Percentiles rank a stretch among this genome's conserved stretches.
Evolutionary conservation across 1,140 invertebrate species (phyloP).

Genomic region (Drosophila ercepeae): DNA sequence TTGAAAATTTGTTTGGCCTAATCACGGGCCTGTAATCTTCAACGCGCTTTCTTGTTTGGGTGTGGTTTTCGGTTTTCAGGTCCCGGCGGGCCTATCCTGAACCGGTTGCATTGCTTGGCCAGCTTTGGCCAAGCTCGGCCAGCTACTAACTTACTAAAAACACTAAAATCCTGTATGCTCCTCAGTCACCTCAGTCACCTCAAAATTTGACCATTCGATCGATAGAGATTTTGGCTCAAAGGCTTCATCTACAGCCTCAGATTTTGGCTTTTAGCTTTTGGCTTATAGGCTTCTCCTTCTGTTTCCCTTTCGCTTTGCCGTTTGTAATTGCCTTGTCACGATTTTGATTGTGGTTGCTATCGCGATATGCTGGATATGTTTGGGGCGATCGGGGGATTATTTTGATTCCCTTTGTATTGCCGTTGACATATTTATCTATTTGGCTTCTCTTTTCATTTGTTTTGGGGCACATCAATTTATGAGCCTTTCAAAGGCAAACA

Average conservation of each 20-base stretch:
- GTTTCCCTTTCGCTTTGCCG: slow-evolving; percentile 36
- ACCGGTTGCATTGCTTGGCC: slow-evolving; percentile 51
- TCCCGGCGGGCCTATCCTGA: slow-evolving; percentile 48
- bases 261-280: slow-evolving; percentile 1
- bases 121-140: slow-evolving; percentile 1
- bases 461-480: slow-evolving; percentile 59
- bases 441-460: slow-evolving; percentile 30
- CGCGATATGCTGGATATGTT: not conserved
- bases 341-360: slow-evolving; percentile 44
- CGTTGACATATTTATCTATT: slow-evolving; percentile 72
- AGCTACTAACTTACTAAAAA: not conserved
- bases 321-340: slow-evolving; percentile 58
- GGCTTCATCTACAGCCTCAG: not conserved
- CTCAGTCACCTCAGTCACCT: slow-evolving; percentile 45
- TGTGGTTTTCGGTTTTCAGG: slow-evolving; percentile 47
- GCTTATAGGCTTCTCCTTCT: slow-evolving; percentile 27
- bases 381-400: slow-evolving; percentile 10
- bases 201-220: slow-evolving; percentile 25
- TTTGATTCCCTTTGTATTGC: slow-evolving; percentile 47
- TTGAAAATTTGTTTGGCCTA: slow-evolving; percentile 50
- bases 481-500: slow-evolving; percentile 58
- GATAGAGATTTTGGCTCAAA: slow-evolving; percentile 13
- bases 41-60: slow-evolving; percentile 75
- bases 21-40: slow-evolving; percentile 65
- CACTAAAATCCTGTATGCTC: slow-evolving; percentile 34